Base-by-base conservation (phyloP, 2,113 vertebrate genomes). In the Strix aluco region DNA sequence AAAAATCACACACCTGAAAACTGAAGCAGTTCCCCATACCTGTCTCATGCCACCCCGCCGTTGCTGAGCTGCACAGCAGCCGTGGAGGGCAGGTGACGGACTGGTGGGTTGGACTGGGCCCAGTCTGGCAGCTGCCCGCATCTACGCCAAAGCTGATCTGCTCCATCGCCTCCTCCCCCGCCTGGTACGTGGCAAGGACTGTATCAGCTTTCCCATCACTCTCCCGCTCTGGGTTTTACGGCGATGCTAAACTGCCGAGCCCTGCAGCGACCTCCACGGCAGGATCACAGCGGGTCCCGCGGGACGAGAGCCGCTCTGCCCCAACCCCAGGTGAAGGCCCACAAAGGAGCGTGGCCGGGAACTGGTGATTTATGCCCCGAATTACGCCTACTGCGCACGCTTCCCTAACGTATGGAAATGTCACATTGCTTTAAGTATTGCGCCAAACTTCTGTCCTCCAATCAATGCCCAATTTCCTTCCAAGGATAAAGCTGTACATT, bases 381-480 rank as follows among this genome's bases (percentile, higher is more conserved):
- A 62, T 46, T 47, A 67, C 2, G 5, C 87, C 94, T 8, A 29
- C 82, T 10, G 5, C 2, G 3, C 74, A 15, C 36, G 15, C 82
- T 54, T 47, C 66, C 40, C 70, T 92, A 75, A 97, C 22, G 40
- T 92, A 83, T 58, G 94, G 92, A 96, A 96, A 97, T 80, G 88
- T 96, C 97, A 95, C 90, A 9, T 52, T 83, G 79, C 91, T 92
- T 90, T 96, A 83, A 91, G 94, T 32, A 40, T 61, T 72, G 77
- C 13, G 10, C 92, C 67, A 70, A 97, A 78, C 95, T 94, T 86
- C 94, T 92, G 96, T 92, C 97, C 97, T 97, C 97, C 94, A 86
- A 92, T 71, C 95, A 92, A 97, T 69, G 97, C 88, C 96, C 97
- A 71, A 92, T 97, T 97, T 97, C 93, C 97, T 97, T 38, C 94